A percentile compares a stretch with the other conserved stretches of the same genome.
These are phyloP conservation scores for Sorex maritimensis DNA, from an alignment of 2,797 vertebrate species.

Conservation along the genomic window DNA sequence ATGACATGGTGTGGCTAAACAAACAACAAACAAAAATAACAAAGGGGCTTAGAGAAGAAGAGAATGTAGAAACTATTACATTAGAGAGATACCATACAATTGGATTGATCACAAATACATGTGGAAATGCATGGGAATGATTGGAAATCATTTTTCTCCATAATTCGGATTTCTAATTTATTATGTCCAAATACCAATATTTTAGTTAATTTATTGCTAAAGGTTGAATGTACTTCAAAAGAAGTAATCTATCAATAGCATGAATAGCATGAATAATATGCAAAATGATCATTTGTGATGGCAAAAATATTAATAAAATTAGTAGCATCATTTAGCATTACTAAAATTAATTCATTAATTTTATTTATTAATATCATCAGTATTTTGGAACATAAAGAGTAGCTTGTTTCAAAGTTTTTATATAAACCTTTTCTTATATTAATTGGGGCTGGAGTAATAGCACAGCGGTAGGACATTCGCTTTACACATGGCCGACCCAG, in stretches of 20 bases:
- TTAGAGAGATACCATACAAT: constrained; percentile 13
- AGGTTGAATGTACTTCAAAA: constrained; percentile 64
- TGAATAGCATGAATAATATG: background rate
- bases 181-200: constrained; percentile 47
- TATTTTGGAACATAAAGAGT: constrained; percentile 38
- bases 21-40: too few species aligned
- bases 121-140: background rate
- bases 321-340: background rate
- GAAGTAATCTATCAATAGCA: background rate
- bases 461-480: background rate
- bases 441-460: background rate
- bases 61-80: background rate
- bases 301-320: constrained; percentile 50
- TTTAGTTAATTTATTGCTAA: constrained; percentile 64
- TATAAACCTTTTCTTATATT: background rate
- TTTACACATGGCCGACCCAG: too few species aligned
- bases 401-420: constrained; percentile 62
- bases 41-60: fast-evolving
- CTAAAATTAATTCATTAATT: too few species aligned
- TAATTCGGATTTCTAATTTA: constrained; percentile 42
- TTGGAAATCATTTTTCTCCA: background rate
- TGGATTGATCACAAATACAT: background rate
- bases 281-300: constrained; percentile 56
- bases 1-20: too few species aligned
- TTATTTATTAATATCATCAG: background rate